A percentile compares a stretch with the other conserved stretches of the same genome.
Evolutionary conservation across 1,140 invertebrate genomes (phyloP).

Genomic region (Mycetomoellerius zeteki): DNA sequence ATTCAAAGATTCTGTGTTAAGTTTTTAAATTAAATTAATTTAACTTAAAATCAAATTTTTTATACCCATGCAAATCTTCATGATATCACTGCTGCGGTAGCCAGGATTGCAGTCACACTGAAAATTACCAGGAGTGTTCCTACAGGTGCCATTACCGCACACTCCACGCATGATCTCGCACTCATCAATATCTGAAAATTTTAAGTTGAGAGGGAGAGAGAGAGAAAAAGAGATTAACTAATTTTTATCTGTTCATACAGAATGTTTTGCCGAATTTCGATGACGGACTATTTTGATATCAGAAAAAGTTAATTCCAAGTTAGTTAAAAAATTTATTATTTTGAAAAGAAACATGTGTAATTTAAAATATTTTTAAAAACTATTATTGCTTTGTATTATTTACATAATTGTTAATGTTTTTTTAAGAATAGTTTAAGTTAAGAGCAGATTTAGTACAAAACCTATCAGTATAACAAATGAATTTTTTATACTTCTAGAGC

Average conservation of each 20-base stretch:
- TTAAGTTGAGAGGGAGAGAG: neutral
- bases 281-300: neutral
- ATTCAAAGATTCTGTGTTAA: neutral
- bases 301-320: neutral
- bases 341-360: neutral
- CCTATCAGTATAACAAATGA: neutral
- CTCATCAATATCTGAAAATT: conserved; percentile 93
- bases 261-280: neutral
- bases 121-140: conserved; percentile 94
- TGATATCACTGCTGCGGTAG: conserved; percentile 91
- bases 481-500: neutral
- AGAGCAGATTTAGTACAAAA: neutral
- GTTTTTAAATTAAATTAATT: neutral
- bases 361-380: neutral
- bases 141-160: conserved; percentile 94
- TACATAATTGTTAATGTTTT: neutral
- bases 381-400: neutral
- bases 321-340: neutral
- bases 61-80: conserved; percentile 94
- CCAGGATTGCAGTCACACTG: conserved; percentile 93
- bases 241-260: neutral
- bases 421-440: neutral
- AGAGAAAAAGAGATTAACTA: neutral
- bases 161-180: conserved; percentile 94
- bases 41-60: conserved; percentile 1